Conservation (phyloP, 1,140 invertebrate genomes). For the Drosophila eugracilis region DNA sequence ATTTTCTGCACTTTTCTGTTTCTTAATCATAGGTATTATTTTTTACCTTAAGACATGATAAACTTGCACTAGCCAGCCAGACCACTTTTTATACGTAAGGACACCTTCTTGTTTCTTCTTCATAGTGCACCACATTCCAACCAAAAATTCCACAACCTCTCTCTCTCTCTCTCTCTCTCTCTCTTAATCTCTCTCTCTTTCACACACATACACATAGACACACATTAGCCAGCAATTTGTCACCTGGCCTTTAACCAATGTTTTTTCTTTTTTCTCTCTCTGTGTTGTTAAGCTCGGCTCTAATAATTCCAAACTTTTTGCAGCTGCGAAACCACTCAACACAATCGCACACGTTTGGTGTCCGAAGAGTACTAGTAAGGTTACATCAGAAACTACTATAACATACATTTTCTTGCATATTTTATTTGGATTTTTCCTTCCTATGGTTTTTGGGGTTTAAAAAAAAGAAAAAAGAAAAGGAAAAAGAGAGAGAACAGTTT, state of each 20-base stretch:
- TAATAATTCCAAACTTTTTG: conserved; percentile 45
- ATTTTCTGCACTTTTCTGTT: not conserved
- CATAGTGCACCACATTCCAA: conserved; percentile 28
- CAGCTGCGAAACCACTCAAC: conserved; percentile 39
- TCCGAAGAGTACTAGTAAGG: conserved; percentile 29
- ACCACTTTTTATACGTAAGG: conserved; percentile 2
- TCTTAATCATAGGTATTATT: no score
- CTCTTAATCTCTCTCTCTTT: conserved; percentile 2
- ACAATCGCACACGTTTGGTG: conserved; percentile 37
- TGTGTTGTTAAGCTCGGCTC: conserved; percentile 11
- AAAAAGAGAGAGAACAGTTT: not conserved
- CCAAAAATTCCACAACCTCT: conserved; percentile 7
- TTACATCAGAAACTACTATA: conserved; percentile 19
- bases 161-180: conserved; percentile 9
- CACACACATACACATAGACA: conserved; percentile 7
- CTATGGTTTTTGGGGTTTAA: conserved; percentile 3
- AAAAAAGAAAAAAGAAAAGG: conserved; percentile 27
- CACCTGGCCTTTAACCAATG: no score
- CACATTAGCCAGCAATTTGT: conserved; percentile 12
- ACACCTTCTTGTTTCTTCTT: conserved; percentile 9
- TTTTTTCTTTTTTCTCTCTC: conserved; percentile 15
- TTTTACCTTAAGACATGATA: not conserved
- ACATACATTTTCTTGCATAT: conserved; percentile 22
- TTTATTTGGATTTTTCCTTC: conserved; percentile 9
- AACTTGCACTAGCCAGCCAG: not conserved